Evolutionary conservation across 2,888 invertebrate species (phyloP).

Genomic region (Plusia festucae): DNA sequence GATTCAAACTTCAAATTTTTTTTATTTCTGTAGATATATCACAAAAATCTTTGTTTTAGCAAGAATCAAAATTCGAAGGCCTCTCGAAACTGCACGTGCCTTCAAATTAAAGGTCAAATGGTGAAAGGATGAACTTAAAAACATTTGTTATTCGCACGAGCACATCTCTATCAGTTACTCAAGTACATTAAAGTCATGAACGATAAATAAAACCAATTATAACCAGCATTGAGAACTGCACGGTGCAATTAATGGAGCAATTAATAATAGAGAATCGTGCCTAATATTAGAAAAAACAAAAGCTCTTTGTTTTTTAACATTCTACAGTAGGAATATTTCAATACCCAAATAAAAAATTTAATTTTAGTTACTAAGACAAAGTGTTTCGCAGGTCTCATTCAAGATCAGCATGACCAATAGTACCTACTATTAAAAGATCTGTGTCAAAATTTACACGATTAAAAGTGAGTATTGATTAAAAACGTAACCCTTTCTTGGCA

Average conservation of each 20-base stretch:
- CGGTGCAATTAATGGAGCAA: slow-evolving; percentile 16
- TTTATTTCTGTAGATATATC: no score
- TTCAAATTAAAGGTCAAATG: neutral
- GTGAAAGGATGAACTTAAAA: neutral
- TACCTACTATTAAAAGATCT: no score
- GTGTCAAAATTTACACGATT: no score
- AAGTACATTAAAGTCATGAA: slow-evolving; percentile 51
- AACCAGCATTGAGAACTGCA: slow-evolving; percentile 22
- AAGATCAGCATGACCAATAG: no score
- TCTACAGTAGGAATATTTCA: no score
- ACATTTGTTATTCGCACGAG: neutral
- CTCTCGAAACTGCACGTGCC: neutral
- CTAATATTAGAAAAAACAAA: neutral
- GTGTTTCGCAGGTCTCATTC: no score
- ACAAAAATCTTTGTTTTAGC: neutral
- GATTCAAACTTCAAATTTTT: no score
- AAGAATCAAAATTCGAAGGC: no score
- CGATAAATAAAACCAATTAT: slow-evolving; percentile 23
- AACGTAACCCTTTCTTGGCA: no score
- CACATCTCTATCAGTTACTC: slow-evolving; percentile 22
- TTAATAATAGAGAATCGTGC: slow-evolving; percentile 12
- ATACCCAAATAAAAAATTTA: no score
- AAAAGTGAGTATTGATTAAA: no score
- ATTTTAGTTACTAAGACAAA: no score
- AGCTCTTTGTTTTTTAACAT: neutral